phyloP scores from a whole-genome alignment of 2,797 vertebrate species.

The Paratrypauchen microcephalus region DNA sequence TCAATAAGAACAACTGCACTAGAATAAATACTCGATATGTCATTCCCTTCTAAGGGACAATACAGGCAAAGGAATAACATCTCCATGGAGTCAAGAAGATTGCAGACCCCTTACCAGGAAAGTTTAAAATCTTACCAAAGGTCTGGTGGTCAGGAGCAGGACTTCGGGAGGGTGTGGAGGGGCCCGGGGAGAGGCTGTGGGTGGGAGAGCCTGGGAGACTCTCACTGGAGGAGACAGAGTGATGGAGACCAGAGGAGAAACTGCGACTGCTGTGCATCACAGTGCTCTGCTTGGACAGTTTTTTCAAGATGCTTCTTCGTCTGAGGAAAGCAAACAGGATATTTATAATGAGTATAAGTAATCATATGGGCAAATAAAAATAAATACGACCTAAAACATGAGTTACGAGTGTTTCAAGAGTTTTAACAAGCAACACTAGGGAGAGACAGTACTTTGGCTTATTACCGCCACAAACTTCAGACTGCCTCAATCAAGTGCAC shows the following conservation, averaged over 20 bases:
- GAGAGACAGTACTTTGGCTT: slow-evolving; percentile 15
- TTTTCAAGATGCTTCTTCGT: slow-evolving; percentile 89
- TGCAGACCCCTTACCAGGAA: no score
- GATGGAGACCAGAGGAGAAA: slow-evolving; percentile 93
- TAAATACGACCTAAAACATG: not conserved
- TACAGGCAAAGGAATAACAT: no score
- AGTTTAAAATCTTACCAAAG: slow-evolving; percentile 64
- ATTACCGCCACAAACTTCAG: no score
- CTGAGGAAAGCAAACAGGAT: slow-evolving; percentile 32
- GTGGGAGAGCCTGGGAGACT: slow-evolving; percentile 95
- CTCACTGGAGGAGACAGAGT: slow-evolving; percentile 93
- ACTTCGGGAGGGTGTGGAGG: slow-evolving; percentile 86
- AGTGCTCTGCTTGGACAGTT: slow-evolving; percentile 89
- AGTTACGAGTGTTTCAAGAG: not conserved
- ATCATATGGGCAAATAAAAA: not conserved
- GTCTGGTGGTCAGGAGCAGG: slow-evolving; percentile 84
- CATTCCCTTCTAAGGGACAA: no score
- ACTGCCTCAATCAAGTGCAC: no score
- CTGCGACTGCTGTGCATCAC: slow-evolving; percentile 93
- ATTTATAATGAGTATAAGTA: not conserved
- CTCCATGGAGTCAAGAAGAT: no score
- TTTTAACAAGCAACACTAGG: slow-evolving; percentile 24
- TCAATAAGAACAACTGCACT: no score
- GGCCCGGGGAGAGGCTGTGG: slow-evolving; percentile 91
- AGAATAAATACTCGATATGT: no score